These are phyloP conservation scores for Tenrec ecaudatus DNA, from an alignment of 2,113 vertebrate genomes.

Conservation along the genomic window DNA sequence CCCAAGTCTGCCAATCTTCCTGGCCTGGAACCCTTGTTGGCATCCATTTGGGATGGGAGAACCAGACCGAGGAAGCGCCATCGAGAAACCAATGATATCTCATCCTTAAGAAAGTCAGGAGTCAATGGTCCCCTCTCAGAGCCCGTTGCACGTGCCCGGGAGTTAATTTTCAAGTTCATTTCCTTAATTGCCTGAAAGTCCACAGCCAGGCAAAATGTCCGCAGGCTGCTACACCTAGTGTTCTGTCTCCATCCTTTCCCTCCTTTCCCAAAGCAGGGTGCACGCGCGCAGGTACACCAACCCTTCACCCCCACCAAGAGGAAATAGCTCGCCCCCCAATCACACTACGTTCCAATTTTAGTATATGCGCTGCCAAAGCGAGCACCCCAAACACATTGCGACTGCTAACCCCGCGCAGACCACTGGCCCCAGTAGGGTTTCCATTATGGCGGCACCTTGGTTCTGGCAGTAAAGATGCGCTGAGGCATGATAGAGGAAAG, in stretches of 20 bases:
- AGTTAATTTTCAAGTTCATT: slow-evolving; percentile 82
- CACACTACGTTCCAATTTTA: not conserved
- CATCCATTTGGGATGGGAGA: not conserved
- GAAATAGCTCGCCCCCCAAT: not conserved
- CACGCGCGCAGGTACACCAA: not conserved
- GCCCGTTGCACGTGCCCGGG: slow-evolving; percentile 32
- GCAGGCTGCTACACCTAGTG: slow-evolving; percentile 44
- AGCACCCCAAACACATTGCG: not conserved
- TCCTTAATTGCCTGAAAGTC: slow-evolving; percentile 78
- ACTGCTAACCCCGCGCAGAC: not conserved
- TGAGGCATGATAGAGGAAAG: not conserved
- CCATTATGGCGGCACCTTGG: not conserved
- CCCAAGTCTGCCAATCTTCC: slow-evolving; percentile 48
- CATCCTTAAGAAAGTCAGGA: slow-evolving; percentile 57
- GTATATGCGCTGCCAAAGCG: too few species aligned
- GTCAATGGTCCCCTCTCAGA: slow-evolving; percentile 45
- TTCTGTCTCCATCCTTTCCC: not conserved
- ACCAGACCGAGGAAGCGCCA: slow-evolving; percentile 30
- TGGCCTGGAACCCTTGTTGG: slow-evolving; percentile 29
- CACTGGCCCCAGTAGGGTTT: not conserved
- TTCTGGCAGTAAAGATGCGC: not conserved
- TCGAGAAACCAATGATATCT: slow-evolving; percentile 66
- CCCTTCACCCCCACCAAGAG: not conserved
- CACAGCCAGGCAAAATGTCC: slow-evolving; percentile 66
- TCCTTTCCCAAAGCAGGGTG: not conserved